Evolutionary conservation across 1,140 invertebrate species (phyloP).

Genomic region (Arctopsyche grandis): DNA sequence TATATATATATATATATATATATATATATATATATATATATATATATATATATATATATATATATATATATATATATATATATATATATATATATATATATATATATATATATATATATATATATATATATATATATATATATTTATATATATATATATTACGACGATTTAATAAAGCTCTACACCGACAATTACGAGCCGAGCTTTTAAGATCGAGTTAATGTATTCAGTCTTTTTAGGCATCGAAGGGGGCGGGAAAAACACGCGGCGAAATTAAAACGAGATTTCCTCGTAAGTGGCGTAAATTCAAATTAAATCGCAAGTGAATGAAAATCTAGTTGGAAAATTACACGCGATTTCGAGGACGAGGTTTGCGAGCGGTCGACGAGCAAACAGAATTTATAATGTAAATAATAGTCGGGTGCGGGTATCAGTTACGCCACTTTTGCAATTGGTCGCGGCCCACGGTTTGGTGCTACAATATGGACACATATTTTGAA

Average conservation of each 20-base stretch:
- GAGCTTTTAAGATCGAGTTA: too few species aligned
- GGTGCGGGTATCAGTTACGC: constrained; percentile 20
- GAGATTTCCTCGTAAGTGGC: not conserved
- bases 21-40: too few species aligned
- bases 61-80: too few species aligned
- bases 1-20: too few species aligned
- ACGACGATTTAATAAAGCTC: too few species aligned
- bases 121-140: not conserved
- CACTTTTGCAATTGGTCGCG: constrained; percentile 20
- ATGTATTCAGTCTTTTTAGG: too few species aligned
- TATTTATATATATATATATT: too few species aligned
- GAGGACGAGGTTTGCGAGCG: not conserved
- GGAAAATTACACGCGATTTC: constrained; percentile 14
- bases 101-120: too few species aligned
- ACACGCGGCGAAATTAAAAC: not conserved
- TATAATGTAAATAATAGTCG: constrained; percentile 19
- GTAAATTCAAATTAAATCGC: not conserved
- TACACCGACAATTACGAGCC: too few species aligned
- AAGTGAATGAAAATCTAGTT: constrained; percentile 8
- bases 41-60: too few species aligned
- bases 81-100: too few species aligned
- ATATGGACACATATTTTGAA: not conserved
- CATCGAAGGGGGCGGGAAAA: not conserved
- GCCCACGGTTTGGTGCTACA: not conserved
- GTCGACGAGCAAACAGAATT: not conserved